A percentile compares a stretch with the other conserved stretches of the same genome.
phyloP scores from a whole-genome alignment of 2,113 vertebrate species.

The Semnornis frantzii region DNA sequence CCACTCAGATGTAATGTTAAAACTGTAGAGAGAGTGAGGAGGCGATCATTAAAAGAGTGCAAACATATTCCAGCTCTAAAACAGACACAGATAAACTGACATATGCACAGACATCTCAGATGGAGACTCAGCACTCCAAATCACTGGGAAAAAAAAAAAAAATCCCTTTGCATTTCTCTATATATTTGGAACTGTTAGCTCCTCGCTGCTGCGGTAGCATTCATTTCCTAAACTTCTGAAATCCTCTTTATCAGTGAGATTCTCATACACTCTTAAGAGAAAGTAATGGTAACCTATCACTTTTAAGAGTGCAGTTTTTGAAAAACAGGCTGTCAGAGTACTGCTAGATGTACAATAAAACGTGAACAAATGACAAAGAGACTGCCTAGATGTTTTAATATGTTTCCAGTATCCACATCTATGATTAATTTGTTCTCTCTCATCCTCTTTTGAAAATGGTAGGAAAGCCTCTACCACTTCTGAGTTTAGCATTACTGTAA shows the following conservation, averaged over 20 bases:
- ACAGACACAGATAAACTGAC: conserved; percentile 27
- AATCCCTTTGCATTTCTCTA: conserved; percentile 18
- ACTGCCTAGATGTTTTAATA: conserved; percentile 37
- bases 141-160: not conserved
- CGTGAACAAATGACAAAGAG: not conserved
- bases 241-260: conserved; percentile 61
- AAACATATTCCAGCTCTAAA: conserved; percentile 20
- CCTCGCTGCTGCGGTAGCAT: conserved; percentile 8
- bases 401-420: not conserved
- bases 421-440: conserved; percentile 57
- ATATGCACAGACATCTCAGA: conserved; percentile 44
- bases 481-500: conserved; percentile 20
- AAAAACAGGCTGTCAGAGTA: conserved; percentile 50
- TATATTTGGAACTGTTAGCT: not conserved
- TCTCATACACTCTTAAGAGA: conserved; percentile 58
- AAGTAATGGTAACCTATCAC: conserved; percentile 64
- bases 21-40: not conserved
- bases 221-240: conserved; percentile 65
- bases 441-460: conserved; percentile 43
- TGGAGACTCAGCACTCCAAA: conserved; percentile 35
- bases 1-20: not conserved
- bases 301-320: conserved; percentile 63
- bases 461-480: conserved; percentile 21
- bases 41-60: conserved; percentile 1
- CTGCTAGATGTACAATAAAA: conserved; percentile 36